These are phyloP conservation scores for Gallinago solitaria DNA, from an alignment of 2,797 vertebrate species.

Conservation along the genomic window DNA sequence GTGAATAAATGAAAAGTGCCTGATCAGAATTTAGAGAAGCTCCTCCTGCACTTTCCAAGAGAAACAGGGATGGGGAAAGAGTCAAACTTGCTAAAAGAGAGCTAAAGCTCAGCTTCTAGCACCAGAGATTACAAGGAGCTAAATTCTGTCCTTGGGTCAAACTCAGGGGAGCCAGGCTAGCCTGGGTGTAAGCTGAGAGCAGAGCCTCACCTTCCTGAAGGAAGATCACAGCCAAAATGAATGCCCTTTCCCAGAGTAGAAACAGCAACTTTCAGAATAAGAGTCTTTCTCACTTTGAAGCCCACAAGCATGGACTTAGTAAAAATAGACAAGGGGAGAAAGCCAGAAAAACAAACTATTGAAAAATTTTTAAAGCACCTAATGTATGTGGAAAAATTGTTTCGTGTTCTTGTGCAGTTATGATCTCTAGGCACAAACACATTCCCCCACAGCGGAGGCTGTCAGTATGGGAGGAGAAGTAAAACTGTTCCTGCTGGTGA, in stretches of 20 bases:
- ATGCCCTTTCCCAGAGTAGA: neutral
- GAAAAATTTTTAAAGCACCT: neutral
- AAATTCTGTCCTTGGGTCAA: neutral
- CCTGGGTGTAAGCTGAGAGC: constrained; percentile 5
- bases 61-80: neutral
- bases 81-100: neutral
- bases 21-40: constrained; percentile 37
- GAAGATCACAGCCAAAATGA: neutral
- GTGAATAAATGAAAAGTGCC: constrained; percentile 48
- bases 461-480: neutral
- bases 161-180: neutral
- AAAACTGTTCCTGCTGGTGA: neutral
- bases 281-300: neutral
- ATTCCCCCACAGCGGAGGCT: neutral
- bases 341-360: neutral
- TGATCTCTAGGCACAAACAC: constrained; percentile 2
- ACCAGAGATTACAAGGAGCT: neutral
- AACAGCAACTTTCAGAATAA: neutral
- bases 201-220: constrained; percentile 1
- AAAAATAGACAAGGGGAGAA: neutral
- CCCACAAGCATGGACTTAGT: neutral
- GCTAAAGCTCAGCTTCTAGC: neutral
- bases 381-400: neutral
- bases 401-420: neutral
- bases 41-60: neutral